These are phyloP conservation scores for Philopotamus ludificatus DNA, from an alignment of 1,140 invertebrate genomes.

Conservation along the genomic window DNA sequence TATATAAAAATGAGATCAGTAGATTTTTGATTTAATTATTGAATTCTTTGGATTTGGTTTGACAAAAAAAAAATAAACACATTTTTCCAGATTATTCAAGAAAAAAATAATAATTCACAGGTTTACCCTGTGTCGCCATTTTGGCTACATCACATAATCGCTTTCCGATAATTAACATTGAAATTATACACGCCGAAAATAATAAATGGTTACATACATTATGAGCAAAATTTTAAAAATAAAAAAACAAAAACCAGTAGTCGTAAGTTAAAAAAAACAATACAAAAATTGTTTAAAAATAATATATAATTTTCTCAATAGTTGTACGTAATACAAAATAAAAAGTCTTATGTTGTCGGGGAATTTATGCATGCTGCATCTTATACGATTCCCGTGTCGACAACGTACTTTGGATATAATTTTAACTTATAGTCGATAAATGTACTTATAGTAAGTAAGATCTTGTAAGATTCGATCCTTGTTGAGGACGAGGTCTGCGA, in stretches of 20 bases:
- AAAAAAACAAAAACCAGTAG: slow-evolving; percentile 16
- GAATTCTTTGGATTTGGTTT: slow-evolving; percentile 38
- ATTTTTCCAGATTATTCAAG: not conserved
- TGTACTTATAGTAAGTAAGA: too few relatives aligned
- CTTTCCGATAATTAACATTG: slow-evolving; percentile 16
- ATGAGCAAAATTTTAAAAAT: too few relatives aligned
- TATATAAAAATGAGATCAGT: slow-evolving; percentile 42
- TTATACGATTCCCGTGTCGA: too few relatives aligned
- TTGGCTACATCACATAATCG: slow-evolving; percentile 34
- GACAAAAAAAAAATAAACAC: not conserved
- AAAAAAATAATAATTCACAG: slow-evolving; percentile 6
- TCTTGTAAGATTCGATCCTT: too few relatives aligned
- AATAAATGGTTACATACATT: too few relatives aligned
- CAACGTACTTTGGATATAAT: too few relatives aligned
- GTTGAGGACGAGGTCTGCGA: too few relatives aligned
- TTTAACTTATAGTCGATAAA: too few relatives aligned
- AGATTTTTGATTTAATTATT: slow-evolving; percentile 37
- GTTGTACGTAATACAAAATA: not conserved
- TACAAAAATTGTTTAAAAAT: slow-evolving; percentile 6
- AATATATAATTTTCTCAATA: slow-evolving; percentile 13
- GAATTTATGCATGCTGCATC: too few relatives aligned
- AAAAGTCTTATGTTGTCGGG: too few relatives aligned
- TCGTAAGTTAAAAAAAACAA: slow-evolving; percentile 11
- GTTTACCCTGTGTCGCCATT: slow-evolving; percentile 14
- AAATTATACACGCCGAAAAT: slow-evolving; percentile 5